Evolutionary conservation across 2,888 invertebrate genomes (phyloP), one percentile per base, ranked within the genome.

Genomic region (Agrotis puta): DNA sequence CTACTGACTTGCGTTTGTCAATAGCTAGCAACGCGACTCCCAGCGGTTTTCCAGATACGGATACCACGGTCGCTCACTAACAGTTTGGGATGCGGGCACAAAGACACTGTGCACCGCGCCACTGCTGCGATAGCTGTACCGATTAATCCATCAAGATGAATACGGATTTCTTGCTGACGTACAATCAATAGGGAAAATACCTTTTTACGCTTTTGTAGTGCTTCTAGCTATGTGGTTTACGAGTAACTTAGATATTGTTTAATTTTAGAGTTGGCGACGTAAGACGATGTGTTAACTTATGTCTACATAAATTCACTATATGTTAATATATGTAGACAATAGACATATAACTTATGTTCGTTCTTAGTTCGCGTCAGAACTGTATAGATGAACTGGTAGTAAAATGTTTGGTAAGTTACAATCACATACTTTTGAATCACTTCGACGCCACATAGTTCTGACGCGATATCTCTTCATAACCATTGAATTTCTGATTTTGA

Each of bases 1-100:
- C 83, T 77, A 91, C 92, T 91, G 88, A 84, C 74, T 75, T 58
- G 61, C 63, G 64, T 54, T 58, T 78, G 74, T 74, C 79, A 76
- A 79, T 65, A 64, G 65, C 39, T 50, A 67, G 58, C 48, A 50
- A 67, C 53, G 51, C 24, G 51, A 43, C 67, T 74, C 48, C 39
- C 56, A 73, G 51, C 70, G 61, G 74, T 76, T 81, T 83, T 79
- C 48, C 81, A 70, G 66, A 65, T 68, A 69, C 47, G 20, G 57
- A 66, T 59, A 69, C 58, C 16, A 22, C 48, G 11, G 54, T 79
- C 63, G 76, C 48, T 68, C 63, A 56, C 39, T 27, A 82, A 59
- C 43, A 56, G 33, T 63, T 64, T 45, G 51, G 61, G 47, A 59
- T 24, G 33, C 48, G 18, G 47, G 22, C 54, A 59, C 43, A 39